These are phyloP conservation scores for Taxidea taxus DNA, from an alignment of 2,113 vertebrate species.

Conservation along the genomic window DNA sequence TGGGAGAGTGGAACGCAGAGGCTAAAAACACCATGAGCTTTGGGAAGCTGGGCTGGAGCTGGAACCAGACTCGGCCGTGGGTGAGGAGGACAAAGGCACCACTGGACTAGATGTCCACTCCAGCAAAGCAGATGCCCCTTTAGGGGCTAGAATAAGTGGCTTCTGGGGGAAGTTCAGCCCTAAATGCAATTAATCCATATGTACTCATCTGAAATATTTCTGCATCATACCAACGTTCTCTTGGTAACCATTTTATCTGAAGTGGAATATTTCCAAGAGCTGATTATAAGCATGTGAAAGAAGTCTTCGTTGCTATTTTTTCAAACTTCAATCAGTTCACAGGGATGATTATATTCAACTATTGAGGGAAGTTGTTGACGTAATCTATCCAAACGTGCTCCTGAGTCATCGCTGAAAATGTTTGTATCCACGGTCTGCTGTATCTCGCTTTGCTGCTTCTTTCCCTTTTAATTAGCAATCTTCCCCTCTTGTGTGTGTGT, in stretches of 20 bases:
- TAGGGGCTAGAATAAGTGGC: background rate
- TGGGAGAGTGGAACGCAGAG: background rate
- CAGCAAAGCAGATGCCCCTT: background rate
- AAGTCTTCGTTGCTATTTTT: conserved; percentile 58
- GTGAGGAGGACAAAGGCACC: background rate
- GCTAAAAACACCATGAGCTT: background rate
- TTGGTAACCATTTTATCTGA: conserved; percentile 43
- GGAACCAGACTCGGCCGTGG: rapidly evolving
- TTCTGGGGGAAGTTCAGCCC: background rate
- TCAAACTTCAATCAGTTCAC: conserved; percentile 56
- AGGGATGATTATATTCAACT: conserved; percentile 63
- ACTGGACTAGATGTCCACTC: background rate
- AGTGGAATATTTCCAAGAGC: conserved; percentile 40
- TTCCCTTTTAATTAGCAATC: conserved; percentile 61
- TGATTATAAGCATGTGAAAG: conserved; percentile 54
- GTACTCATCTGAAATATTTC: background rate
- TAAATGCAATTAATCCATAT: background rate
- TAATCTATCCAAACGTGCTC: conserved; percentile 52
- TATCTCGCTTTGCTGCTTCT: background rate
- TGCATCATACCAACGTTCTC: background rate
- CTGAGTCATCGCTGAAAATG: conserved; percentile 53
- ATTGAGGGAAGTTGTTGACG: conserved; percentile 48
- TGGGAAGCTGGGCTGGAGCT: background rate
- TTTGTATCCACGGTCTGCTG: background rate
- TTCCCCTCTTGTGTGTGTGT: background rate